Conservation (phyloP, 92 coral and sea anemone genomes). For the Siderastrea radians region DNA sequence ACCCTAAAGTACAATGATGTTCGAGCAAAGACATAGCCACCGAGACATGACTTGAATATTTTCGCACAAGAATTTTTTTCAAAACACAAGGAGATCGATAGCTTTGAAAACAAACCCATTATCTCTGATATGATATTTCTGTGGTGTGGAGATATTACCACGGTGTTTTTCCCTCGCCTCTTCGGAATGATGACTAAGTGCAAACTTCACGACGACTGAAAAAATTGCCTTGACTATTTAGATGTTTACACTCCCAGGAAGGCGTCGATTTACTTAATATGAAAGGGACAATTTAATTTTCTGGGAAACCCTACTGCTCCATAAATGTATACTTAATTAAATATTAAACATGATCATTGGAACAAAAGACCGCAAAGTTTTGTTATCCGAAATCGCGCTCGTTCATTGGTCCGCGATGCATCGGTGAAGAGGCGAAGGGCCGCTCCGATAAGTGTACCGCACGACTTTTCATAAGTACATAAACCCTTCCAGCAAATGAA, state of each 20-base stretch:
- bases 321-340: background rate
- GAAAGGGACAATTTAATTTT: background rate
- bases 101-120: conserved; percentile 31
- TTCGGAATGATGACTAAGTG: conserved; percentile 4
- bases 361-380: conserved; percentile 34
- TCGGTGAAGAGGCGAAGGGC: too few relatives aligned
- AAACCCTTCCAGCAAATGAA: too few relatives aligned
- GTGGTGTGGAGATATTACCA: conserved; percentile 20
- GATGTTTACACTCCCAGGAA: background rate
- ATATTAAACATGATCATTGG: conserved; percentile 14
- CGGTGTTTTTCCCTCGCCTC: conserved; percentile 12
- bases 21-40: background rate
- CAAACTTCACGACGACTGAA: background rate
- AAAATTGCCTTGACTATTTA: background rate
- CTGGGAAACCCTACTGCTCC: background rate
- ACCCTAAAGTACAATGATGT: too few relatives aligned
- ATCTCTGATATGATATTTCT: background rate
- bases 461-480: too few relatives aligned
- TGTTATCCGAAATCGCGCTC: conserved; percentile 3
- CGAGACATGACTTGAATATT: background rate
- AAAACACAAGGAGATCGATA: conserved; percentile 4
- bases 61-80: background rate
- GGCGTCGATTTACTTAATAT: background rate
- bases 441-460: too few relatives aligned
- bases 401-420: conserved; percentile 76